These are phyloP conservation scores for Dinomys branickii DNA, from an alignment of 2,113 vertebrate species.

Conservation along the genomic window DNA sequence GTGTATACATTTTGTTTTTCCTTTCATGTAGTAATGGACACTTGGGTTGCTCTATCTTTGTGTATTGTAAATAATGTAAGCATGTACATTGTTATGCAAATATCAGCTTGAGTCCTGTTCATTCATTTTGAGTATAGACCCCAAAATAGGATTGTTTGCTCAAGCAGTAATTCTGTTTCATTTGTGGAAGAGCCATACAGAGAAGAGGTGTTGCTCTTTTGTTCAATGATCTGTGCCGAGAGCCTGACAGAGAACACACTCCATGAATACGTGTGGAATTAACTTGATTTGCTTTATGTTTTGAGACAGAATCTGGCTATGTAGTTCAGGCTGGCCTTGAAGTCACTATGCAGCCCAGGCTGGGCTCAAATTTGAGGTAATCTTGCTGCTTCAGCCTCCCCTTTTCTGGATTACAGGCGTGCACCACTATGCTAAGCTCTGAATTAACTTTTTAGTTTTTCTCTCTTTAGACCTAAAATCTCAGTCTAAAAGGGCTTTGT, in stretches of 20 bases:
- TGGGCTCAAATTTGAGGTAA: not conserved
- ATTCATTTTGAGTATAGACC: not conserved
- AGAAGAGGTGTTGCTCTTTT: not conserved
- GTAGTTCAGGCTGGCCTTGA: not conserved
- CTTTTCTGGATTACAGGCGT: not conserved
- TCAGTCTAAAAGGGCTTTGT: not conserved
- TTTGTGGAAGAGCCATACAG: not conserved
- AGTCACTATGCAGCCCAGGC: not conserved
- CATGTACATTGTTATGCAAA: not conserved
- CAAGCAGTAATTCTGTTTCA: not conserved
- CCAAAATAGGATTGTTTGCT: not conserved
- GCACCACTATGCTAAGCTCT: not conserved
- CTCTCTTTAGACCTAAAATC: not conserved
- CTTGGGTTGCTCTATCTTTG: not conserved
- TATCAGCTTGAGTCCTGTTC: not conserved
- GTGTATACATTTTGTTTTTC: not conserved
- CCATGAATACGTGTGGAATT: not conserved
- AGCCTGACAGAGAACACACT: not conserved
- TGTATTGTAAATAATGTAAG: not conserved
- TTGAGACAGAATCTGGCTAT: not conserved
- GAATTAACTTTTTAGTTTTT: conserved; percentile 12
- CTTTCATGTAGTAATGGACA: not conserved
- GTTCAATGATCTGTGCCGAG: not conserved
- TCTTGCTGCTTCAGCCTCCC: not conserved
- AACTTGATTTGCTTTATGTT: not conserved